Evolutionary conservation across 2,113 vertebrate genomes (phyloP), one percentile per base, ranked within the genome.

Genomic region (Sinocyclocheilus anshuiensis): DNA sequence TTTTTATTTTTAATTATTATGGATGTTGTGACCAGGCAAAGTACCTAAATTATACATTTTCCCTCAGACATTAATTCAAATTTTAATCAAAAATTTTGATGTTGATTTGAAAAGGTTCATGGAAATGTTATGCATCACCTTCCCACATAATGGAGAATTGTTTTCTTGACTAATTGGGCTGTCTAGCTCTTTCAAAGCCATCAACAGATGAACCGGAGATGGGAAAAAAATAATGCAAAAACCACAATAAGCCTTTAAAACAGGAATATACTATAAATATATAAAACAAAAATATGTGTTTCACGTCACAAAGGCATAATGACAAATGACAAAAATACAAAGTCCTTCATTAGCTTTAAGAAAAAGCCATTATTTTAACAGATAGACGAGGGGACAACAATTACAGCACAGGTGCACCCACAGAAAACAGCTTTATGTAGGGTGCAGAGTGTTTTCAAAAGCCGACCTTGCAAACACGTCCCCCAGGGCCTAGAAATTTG

Each of bases 341-440:
- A n/a, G 89, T 91, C 88, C 89, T 83, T 79, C 76, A 65, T 90
- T 87, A 90, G 86, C 87, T 91, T 91, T 88, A 45, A 81, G 48
- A 90, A 67, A 90, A 86, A 53, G 29, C 24, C 84, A 88, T 89
- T 89, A 33, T 88, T 55, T 91, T 86, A 89, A 71, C 59, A 79
- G 86, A 83, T 57, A 42, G 36, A 36, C 57, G 12, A 55, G 15
- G 3, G 12, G 42, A 75, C 88, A 86, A 69, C 81, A 88, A 84
- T 85, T 86, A 84, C 6, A 82, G 65, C 63, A 82, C 86, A 88
- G 88, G 89, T 88, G 72, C 88, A 89, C 65, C 65, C 59, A 33
- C 50, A 57, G 71, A 74, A 76, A 79, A 36, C 81, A 81, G 74
- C 75, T 75, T 55, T 76, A 77, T 84, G 80, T 80, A 59, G 67